These are phyloP conservation scores for Pundamilia nyererei DNA, from an alignment of 2,113 vertebrate species.

Conservation along the genomic window DNA sequence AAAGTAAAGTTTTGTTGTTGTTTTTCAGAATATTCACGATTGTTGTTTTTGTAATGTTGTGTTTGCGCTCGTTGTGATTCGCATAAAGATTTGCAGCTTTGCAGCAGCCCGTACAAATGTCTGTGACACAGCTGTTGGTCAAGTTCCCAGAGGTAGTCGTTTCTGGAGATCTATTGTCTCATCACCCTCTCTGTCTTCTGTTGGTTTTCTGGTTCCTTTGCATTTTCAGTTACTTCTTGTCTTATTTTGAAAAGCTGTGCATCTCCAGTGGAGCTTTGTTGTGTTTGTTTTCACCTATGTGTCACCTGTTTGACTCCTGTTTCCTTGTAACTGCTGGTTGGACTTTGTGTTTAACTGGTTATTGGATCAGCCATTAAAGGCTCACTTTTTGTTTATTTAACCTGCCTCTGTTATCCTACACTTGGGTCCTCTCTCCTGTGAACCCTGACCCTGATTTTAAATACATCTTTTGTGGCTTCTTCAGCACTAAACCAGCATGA, in stretches of 20 bases:
- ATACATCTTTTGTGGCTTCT: neutral
- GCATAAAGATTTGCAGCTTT: neutral
- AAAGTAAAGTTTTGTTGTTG: neutral
- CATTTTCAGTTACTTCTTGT: neutral
- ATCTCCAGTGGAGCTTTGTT: neutral
- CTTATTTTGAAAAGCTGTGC: neutral
- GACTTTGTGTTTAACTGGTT: neutral
- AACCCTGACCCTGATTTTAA: neutral
- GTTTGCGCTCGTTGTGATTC: neutral
- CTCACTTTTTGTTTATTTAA: neutral
- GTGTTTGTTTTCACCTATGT: neutral
- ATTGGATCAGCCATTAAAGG: neutral
- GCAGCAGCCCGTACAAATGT: neutral
- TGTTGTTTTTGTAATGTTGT: neutral
- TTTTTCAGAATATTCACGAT: neutral
- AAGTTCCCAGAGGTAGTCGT: neutral
- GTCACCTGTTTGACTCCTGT: neutral
- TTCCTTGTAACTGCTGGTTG: neutral
- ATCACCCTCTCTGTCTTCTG: neutral
- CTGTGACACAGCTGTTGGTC: neutral
- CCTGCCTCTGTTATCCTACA: neutral
- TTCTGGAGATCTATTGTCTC: neutral
- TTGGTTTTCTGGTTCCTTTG: neutral
- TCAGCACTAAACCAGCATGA: neutral
- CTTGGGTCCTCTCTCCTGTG: neutral